Percentiles rank a stretch among this genome's conserved stretches.
Conservation (phyloP, 2,797 vertebrate genomes). For the Bovichtus variegatus region DNA sequence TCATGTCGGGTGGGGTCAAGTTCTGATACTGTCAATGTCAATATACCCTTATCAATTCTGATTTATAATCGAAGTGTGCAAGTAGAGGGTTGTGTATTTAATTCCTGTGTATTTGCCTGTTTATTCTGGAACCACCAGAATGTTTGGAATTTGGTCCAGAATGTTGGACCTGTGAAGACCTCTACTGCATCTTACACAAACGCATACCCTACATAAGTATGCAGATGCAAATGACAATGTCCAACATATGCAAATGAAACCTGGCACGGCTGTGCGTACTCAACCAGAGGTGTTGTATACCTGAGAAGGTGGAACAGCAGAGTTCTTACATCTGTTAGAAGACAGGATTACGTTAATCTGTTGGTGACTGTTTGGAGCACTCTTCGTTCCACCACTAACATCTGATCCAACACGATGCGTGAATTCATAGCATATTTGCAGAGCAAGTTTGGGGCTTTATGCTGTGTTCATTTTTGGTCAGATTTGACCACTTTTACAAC, state of each 20-base stretch:
- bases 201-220: not conserved
- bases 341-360: not conserved
- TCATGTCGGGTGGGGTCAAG: not conserved
- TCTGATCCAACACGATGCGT: not conserved
- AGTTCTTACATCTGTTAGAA: not conserved
- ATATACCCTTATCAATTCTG: not conserved
- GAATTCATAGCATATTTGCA: not conserved
- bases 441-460: not conserved
- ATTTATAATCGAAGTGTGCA: not conserved
- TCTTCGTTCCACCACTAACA: not conserved
- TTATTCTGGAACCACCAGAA: not conserved
- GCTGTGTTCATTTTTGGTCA: not conserved
- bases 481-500: not conserved
- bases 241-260: not conserved
- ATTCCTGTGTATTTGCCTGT: not conserved
- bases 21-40: not conserved
- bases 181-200: not conserved
- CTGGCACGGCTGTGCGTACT: not conserved
- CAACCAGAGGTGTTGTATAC: not conserved
- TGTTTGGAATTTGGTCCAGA: too few relatives aligned
- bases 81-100: not conserved
- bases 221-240: slow-evolving; percentile 5
- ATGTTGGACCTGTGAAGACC: not conserved
- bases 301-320: not conserved
- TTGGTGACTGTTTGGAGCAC: not conserved